phyloP scores from a whole-genome alignment of 2,113 vertebrate genomes.

The Natator depressus region DNA sequence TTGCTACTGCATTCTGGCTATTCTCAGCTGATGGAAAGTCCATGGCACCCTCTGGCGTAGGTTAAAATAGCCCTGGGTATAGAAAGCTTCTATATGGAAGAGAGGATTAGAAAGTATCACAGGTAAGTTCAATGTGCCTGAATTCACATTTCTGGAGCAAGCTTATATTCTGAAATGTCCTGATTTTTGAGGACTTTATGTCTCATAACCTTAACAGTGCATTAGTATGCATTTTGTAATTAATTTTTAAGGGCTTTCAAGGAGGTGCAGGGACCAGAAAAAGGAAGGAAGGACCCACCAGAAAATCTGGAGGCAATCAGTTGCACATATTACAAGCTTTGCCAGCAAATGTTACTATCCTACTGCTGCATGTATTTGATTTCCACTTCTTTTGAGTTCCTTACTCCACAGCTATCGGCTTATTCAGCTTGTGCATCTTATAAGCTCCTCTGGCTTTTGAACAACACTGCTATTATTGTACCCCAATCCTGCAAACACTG shows the following conservation, averaged over 20 bases:
- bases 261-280: not conserved
- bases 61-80: not conserved
- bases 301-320: not conserved
- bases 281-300: not conserved
- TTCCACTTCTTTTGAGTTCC: not conserved
- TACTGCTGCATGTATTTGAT: accelerated
- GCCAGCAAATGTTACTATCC: not conserved
- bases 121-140: not conserved
- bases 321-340: not conserved
- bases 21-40: not conserved
- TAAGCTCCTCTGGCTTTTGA: not conserved
- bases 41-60: no score
- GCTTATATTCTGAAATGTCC: not conserved
- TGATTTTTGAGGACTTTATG: not conserved
- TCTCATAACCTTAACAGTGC: not conserved
- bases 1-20: not conserved
- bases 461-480: not conserved
- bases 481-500: not conserved
- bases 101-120: not conserved
- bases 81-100: not conserved
- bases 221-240: not conserved
- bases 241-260: not conserved
- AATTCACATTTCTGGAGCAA: not conserved
- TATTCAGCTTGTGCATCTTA: not conserved
- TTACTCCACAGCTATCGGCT: not conserved